Evolutionary conservation across 2,113 vertebrate species (phyloP), one percentile per base, ranked within the genome.

Genomic region (Aix galericulata): DNA sequence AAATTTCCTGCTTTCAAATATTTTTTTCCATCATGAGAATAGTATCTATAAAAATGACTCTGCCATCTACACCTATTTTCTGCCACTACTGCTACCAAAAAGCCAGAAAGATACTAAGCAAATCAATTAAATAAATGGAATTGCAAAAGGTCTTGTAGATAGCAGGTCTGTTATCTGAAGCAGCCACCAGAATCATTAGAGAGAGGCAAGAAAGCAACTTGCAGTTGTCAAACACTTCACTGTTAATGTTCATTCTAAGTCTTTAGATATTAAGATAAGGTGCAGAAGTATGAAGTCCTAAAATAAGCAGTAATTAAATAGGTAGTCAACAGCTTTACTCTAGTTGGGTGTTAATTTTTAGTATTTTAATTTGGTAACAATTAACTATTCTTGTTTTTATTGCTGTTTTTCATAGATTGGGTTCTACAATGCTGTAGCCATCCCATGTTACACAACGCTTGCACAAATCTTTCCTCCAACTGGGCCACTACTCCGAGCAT

Each of bases 361-460:
- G 13, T 55, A 5, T 29, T 29, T 18, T 36, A 79, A 23, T 90
- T 34, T 79, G 31, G 58, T 55, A 89, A 62, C 20, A 20, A n/a
- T 38, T 69, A 48, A 36, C 13, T 79, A 2, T 6, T 68, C 59
- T 58, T 8, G 32, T 32, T 38, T 55, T 1, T 3, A 58, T 82
- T 9, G 2, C 22, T 96, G 5, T 86, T 89, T 48, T 80, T 42
- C 13, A 29, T 82, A 99, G 99, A 98, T 99, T 81, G 99, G 99
- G 8, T 99, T 99, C 98, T 99, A 99, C 97, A 99, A 99, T 79
- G 98, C 99, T 44, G 99, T 99, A 88, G 99, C 99, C 26, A 96
- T 99, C 94, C 99, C 99, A 26, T 99, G 99, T 97, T 99, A 99
- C 50, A 99, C 98, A 5, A 99, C 99, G 5, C 98, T 99, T 71